Base-by-base conservation (phyloP, 2,888 invertebrate genomes). In the Andrena minutula region DNA sequence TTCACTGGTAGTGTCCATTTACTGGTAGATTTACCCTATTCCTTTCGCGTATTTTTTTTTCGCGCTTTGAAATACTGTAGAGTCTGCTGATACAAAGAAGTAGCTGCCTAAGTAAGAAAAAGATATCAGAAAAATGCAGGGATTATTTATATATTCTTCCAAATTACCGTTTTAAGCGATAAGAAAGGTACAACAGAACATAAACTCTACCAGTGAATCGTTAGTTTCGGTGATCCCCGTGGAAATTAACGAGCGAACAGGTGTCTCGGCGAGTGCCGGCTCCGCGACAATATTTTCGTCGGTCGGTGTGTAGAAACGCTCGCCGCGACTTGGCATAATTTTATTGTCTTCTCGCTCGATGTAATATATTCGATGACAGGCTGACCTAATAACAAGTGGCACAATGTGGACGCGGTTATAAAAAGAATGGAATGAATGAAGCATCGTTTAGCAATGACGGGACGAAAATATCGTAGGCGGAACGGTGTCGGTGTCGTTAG, bases 291-390 rank as follows among this genome's bases (percentile, higher is more conserved):
- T 83, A 87, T 82, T 80, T 77, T 87, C 63, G 75, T 26, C 26
- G 28, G 51, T 71, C 72, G 63, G n/a, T 41, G 64, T 70, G 65
- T 72, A 79, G 65, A 56, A 64, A 65, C 63, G 7, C 26, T 78
- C 61, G 75, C 58, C 61, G 53, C 84, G 72, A 75, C 82, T 82
- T 87, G 88, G 86, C 88, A 87, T 86, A 86, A 87, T 87, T 86
- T 72, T 78, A 72, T 73, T 79, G 73, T 79, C 79, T 87, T 70
- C 80, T 76, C 74, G 71, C 72, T 56, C 23, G 71, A 71, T 79
- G 73, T 74, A 71, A 87, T 64, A 77, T 77, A 69, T 76, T 78
- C 86, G 82, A 87, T 86, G 87, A 80, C 84, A 88, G 68, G 49
- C 30, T 79, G 86, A 82, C 88, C 88, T 41, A 88, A 88, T 88